Evolutionary conservation across 2,797 vertebrate species (phyloP), one percentile per base, ranked within the genome.

Genomic region (Eospalax fontanierii): DNA sequence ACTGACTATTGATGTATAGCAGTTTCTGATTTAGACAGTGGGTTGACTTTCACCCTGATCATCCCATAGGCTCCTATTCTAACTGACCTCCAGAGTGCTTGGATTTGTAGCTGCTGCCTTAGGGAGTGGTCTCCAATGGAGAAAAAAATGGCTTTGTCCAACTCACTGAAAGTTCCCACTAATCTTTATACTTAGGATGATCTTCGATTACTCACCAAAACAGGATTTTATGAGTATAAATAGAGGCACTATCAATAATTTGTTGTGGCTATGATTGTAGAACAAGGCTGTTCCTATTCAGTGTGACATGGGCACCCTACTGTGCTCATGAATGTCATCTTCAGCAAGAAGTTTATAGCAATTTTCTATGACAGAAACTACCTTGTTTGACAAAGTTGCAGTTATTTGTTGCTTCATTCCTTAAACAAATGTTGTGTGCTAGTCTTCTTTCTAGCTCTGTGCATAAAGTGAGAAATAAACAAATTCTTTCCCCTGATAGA

Each of bases 301-400:
- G 78, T n/a, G 2, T 50, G 74, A 33, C 24, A 65, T 8, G 14
- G 16, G 75, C 71, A 79, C 24, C 9, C 35, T 84, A 2, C 73
- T 59, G 70, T 54, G 35, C 21, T 73, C 46, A 24, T 43, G 40
- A 15, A 81, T 21, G 74, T 43, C 28, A 79, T 76, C 38, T 63
- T 87, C 10, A 89, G 74, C 38, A 82, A 4, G 85, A 50, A 70
- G 18, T 11, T 84, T 90, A 82, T 8, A 89, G 78, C 38, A 96
- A 12, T 59, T 68, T 61, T 61, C 61, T 40, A 1, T 43, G 74
- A 86, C 2, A 33, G 6, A 2, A 59, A 26, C 18, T 94, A 89
- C 33, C 38, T 86, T 40, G 38, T 3, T 35, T 91, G 90, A 63
- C 12, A 66, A 79, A 86, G 79, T 70, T 83, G 54, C 6, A 24